Conservation (phyloP, 2,113 vertebrate genomes). For the Progne subis region DNA sequence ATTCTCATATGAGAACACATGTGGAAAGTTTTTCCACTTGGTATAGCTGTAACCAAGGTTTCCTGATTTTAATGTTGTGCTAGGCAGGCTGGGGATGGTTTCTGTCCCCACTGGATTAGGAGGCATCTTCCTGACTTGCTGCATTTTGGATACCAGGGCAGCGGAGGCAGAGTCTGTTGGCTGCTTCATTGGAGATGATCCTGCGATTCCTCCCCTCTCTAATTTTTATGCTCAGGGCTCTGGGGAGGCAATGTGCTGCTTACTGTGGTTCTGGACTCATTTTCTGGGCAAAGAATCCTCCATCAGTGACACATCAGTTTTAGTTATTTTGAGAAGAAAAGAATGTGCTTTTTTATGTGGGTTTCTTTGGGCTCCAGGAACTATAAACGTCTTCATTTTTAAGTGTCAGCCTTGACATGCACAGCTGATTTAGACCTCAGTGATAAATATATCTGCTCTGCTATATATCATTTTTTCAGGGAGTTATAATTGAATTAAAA, state of each 20-base stretch:
- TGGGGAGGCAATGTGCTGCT: neutral
- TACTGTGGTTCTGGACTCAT: neutral
- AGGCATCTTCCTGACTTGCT: neutral
- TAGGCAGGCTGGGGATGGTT: neutral
- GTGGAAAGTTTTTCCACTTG: neutral
- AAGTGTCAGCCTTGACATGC: constrained; percentile 58
- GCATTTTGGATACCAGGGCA: neutral
- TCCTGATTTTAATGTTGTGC: neutral
- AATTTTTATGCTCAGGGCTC: neutral
- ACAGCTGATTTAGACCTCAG: constrained; percentile 54
- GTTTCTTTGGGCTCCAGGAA: constrained; percentile 45
- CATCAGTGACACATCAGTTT: constrained; percentile 19
- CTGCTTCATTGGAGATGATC: neutral
- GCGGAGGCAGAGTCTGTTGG: neutral
- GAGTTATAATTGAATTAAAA: constrained; percentile 71
- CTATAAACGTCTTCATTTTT: constrained; percentile 63
- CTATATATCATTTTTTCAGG: constrained; percentile 41
- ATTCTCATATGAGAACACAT: neutral
- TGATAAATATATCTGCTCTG: constrained; percentile 59
- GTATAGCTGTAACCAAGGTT: neutral
- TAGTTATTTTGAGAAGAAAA: constrained; percentile 38
- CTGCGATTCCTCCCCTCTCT: neutral
- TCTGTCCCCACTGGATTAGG: neutral
- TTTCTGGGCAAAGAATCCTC: constrained; percentile 31
- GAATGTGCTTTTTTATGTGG: constrained; percentile 26